A percentile compares a stretch with the other conserved stretches of the same genome.
These are phyloP conservation scores for Portevinia maculata DNA, from an alignment of 2,888 invertebrate species.

Conservation along the genomic window DNA sequence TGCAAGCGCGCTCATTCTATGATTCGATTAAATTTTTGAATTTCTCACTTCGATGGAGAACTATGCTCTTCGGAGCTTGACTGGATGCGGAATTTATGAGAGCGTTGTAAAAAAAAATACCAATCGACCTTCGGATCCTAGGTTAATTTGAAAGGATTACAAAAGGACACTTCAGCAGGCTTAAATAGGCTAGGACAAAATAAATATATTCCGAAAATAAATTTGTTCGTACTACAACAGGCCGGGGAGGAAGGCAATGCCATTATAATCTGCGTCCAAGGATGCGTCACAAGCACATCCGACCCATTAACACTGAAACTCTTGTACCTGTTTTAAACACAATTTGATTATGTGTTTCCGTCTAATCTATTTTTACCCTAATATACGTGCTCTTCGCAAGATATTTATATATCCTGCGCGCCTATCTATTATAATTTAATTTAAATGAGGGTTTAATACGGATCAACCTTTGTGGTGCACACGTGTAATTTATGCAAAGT, in stretches of 20 bases:
- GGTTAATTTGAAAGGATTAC: too few relatives aligned
- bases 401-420: background rate
- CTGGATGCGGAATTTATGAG: constrained; percentile 17
- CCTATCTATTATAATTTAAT: constrained; percentile 59
- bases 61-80: constrained; percentile 33
- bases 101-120: background rate
- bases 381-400: constrained; percentile 21
- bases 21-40: constrained; percentile 51
- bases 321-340: constrained; percentile 17
- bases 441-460: constrained; percentile 60
- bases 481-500: constrained; percentile 55
- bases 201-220: constrained; percentile 10
- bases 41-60: constrained; percentile 37
- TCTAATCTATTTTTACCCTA: constrained; percentile 26
- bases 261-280: background rate
- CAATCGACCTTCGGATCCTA: background rate
- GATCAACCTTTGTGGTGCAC: constrained; percentile 60
- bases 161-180: background rate
- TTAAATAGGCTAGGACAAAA: constrained; percentile 5
- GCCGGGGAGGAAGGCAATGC: background rate
- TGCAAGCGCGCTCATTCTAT: constrained; percentile 23
- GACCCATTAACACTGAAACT: background rate
- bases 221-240: background rate
- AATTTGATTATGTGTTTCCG: constrained; percentile 27
- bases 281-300: background rate